Evolutionary conservation across 2,797 vertebrate genomes (phyloP).

Genomic region (Alcedo quadribrachys): DNA sequence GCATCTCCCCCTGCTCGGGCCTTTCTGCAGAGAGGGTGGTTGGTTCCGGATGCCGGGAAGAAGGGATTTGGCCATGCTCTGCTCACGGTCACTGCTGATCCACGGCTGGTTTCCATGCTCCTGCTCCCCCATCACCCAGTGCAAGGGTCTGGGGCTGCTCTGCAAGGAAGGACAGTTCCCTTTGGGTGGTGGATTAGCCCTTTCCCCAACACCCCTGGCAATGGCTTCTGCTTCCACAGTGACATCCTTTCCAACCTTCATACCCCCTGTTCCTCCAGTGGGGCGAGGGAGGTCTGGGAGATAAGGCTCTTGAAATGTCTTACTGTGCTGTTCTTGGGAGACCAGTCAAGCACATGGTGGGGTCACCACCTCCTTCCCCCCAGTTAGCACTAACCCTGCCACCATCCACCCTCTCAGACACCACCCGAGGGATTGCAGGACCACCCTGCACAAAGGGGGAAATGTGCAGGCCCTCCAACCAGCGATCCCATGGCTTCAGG

Average conservation of each 20-base stretch:
- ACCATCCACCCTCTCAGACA: rapidly evolving
- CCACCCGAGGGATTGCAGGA: neutral
- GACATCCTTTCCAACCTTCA: neutral
- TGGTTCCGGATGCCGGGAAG: neutral
- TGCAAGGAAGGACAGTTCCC: neutral
- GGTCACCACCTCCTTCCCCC: neutral
- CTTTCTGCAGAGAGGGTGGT: neutral
- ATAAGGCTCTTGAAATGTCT: neutral
- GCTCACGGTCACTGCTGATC: neutral
- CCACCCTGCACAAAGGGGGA: neutral
- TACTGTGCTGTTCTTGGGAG: rapidly evolving
- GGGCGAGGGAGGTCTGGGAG: neutral
- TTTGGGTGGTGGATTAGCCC: neutral
- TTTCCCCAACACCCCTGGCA: neutral
- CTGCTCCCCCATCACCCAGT: rapidly evolving
- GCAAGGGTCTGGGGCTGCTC: neutral
- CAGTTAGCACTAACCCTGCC: neutral
- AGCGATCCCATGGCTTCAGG: rapidly evolving
- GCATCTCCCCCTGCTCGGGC: neutral
- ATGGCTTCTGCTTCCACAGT: neutral
- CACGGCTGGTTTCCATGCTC: neutral
- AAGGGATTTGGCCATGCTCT: neutral
- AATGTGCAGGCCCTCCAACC: neutral
- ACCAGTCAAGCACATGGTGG: neutral
- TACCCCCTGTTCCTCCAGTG: neutral